A percentile compares a stretch with the other conserved stretches of the same genome.
phyloP scores from a whole-genome alignment of 2,797 vertebrate species.

The Acrossocheilus wenchowensis region DNA sequence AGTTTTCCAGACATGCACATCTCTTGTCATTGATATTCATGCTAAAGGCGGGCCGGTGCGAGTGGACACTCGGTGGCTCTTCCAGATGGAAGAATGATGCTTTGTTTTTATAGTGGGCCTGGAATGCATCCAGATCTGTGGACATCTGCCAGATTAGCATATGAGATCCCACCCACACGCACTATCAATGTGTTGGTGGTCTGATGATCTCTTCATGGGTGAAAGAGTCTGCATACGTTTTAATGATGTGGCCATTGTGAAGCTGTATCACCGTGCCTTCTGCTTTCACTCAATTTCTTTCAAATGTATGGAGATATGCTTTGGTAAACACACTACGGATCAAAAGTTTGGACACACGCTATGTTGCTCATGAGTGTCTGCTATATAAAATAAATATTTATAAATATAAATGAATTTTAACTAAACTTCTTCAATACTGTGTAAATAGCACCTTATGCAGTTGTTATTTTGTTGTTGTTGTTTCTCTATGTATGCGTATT shows the following conservation, averaged over 20 bases:
- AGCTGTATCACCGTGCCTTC: background rate
- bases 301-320: background rate
- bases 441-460: background rate
- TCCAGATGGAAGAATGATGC: slow-evolving; percentile 67
- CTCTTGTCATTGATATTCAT: background rate
- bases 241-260: slow-evolving; percentile 17
- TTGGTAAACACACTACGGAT: background rate
- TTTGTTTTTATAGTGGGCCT: slow-evolving; percentile 80
- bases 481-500: background rate
- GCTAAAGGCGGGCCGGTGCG: background rate
- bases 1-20: background rate
- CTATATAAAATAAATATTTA: background rate
- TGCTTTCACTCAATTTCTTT: background rate
- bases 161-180: slow-evolving; percentile 71
- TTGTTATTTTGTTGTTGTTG: background rate
- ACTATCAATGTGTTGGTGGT: slow-evolving; percentile 77
- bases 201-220: slow-evolving; percentile 69
- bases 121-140: slow-evolving; percentile 78
- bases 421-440: background rate
- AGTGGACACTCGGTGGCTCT: slow-evolving; percentile 65
- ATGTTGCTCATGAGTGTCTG: background rate
- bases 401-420: background rate
- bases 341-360: background rate
- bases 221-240: slow-evolving; percentile 3
- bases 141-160: slow-evolving; percentile 85